These are phyloP conservation scores for Sialia sialis DNA, from an alignment of 2,113 vertebrate genomes.

Conservation along the genomic window DNA sequence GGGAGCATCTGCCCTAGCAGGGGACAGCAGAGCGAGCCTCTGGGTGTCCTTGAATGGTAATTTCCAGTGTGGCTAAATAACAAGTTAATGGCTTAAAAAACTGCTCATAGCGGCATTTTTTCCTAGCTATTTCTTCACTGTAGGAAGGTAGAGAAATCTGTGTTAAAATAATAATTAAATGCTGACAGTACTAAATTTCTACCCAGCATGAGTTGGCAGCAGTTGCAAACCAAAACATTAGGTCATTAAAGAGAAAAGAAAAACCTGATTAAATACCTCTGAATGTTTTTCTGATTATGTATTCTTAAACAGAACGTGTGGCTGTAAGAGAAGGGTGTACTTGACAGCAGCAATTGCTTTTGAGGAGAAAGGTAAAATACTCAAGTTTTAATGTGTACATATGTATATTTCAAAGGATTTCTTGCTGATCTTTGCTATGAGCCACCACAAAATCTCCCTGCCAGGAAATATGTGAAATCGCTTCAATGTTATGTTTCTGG, in stretches of 20 bases:
- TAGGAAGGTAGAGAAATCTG: slow-evolving; percentile 75
- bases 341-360: slow-evolving; percentile 70
- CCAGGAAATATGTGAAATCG: background rate
- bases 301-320: slow-evolving; percentile 60
- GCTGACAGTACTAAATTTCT: slow-evolving; percentile 76
- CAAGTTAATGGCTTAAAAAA: slow-evolving; percentile 42
- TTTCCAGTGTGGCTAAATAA: slow-evolving; percentile 31
- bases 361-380: slow-evolving; percentile 49
- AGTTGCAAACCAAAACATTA: slow-evolving; percentile 71
- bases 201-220: slow-evolving; percentile 72
- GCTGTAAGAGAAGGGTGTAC: slow-evolving; percentile 70
- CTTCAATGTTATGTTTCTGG: background rate
- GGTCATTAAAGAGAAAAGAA: slow-evolving; percentile 65
- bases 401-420: slow-evolving; percentile 34
- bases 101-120: slow-evolving; percentile 21
- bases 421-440: slow-evolving; percentile 46
- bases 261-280: slow-evolving; percentile 67
- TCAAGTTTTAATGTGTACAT: background rate
- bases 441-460: background rate
- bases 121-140: slow-evolving; percentile 67
- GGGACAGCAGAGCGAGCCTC: background rate
- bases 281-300: slow-evolving; percentile 71
- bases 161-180: slow-evolving; percentile 83
- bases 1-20: background rate
- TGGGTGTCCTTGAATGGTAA: background rate